Evolutionary conservation across 2,888 invertebrate species (phyloP), one percentile per base, ranked within the genome.

Genomic region (Metacarcinus magister): DNA sequence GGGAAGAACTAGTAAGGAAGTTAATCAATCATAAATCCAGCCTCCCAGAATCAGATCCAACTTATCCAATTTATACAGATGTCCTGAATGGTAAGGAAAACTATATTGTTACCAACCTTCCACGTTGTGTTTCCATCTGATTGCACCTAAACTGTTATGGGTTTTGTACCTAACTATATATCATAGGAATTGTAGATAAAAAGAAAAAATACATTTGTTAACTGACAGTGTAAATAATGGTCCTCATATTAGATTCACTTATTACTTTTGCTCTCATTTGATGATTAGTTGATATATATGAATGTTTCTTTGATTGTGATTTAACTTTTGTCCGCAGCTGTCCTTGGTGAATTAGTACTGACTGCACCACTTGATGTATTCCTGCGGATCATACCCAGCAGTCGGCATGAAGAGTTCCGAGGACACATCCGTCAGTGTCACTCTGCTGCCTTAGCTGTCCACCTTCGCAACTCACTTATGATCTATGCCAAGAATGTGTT

Each of bases 401-500:
- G 28, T 44, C 95, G 92, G 16, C 96, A 96, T n/a, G 96, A 96
- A 19, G 95, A 96, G 91, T 96, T 96, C 48, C 48, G 96, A n/a
- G 92, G 95, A n/a, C 96, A 96, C 54, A 96, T 96, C 16, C 96
- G 96, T 10, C 96, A 96, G 91, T 96, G 96, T n/a, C 96, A 96
- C 46, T 96, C 96, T 7, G 96, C 96, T 13, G 96, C 96, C 32
- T n/a, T 96, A 82, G 96, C 96, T 67, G 44, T 82, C 13, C 95
- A 95, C 75, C 96, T 96, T 28, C 94, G 95, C 43, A 92, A 89
- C 3, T 95, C 96, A 0, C 82, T 96, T 4, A 96, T 96, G 67
- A 96, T 95, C 7, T 96, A 96, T 44, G 95, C 95, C 28, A 87
- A 95, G 23, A 95, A 95, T 91, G 75, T 95, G 39, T 92, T 95